phyloP scores from a whole-genome alignment of 2,797 vertebrate genomes.

The Acanthis flammea region DNA sequence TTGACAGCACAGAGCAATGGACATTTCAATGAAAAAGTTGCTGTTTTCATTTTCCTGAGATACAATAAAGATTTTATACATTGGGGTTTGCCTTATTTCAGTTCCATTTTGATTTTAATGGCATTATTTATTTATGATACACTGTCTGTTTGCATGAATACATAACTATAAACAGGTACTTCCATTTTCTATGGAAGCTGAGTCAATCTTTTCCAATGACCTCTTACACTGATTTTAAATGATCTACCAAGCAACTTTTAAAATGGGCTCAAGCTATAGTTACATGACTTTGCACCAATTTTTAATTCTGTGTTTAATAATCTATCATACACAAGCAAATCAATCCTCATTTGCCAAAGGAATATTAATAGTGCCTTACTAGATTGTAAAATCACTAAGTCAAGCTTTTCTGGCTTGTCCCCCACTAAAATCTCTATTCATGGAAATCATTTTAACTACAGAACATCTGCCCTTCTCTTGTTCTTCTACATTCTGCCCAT shows the following conservation, averaged over 20 bases:
- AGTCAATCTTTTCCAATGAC: constrained; percentile 46
- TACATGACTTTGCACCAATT: constrained; percentile 6
- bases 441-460: not conserved
- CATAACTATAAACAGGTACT: constrained; percentile 59
- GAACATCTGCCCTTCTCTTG: not conserved
- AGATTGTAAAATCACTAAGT: not conserved
- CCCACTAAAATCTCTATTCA: not conserved
- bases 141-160: constrained; percentile 46
- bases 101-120: constrained; percentile 9
- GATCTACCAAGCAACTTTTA: constrained; percentile 38
- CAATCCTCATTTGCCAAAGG: not conserved
- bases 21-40: constrained; percentile 43
- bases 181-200: constrained; percentile 37
- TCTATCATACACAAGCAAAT: not conserved
- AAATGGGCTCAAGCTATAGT: not conserved
- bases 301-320: constrained; percentile 16
- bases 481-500: not conserved
- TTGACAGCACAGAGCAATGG: constrained; percentile 49
- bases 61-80: constrained; percentile 39
- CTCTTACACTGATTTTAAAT: constrained; percentile 1
- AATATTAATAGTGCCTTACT: not conserved
- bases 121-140: constrained; percentile 49
- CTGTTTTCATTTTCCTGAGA: constrained; percentile 47
- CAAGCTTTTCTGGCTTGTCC: not conserved
- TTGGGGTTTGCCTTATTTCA: constrained; percentile 32